A percentile compares a stretch with the other conserved stretches of the same genome.
phyloP scores from a whole-genome alignment of 2,113 vertebrate species.

The Clupea harengus region DNA sequence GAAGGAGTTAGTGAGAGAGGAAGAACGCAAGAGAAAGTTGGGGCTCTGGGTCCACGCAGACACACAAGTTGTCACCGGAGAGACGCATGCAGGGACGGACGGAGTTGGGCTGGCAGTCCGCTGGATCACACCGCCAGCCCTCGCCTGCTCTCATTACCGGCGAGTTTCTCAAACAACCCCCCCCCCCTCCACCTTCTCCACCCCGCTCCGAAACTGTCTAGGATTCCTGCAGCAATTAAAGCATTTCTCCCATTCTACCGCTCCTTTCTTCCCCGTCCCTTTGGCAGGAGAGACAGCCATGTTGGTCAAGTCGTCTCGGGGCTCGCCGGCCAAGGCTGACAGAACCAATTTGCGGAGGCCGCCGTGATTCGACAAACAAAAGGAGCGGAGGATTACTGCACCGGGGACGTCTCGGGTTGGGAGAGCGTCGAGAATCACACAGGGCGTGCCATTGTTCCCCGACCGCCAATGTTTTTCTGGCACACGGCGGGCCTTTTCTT shows the following conservation, averaged over 20 bases:
- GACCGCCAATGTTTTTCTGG: conserved; percentile 64
- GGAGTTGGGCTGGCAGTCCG: conserved; percentile 34
- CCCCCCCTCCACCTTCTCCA: neutral
- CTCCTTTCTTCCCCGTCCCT: conserved; percentile 59
- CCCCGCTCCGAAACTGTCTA: conserved; percentile 53
- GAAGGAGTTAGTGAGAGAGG: neutral
- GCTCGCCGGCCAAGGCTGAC: conserved; percentile 68
- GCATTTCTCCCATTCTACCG: conserved; percentile 62
- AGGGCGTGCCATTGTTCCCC: conserved; percentile 73
- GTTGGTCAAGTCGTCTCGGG: conserved; percentile 65
- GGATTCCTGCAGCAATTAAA: conserved; percentile 70
- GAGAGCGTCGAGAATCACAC: conserved; percentile 62
- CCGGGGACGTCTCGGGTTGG: conserved; percentile 62
- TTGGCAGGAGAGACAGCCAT: conserved; percentile 62
- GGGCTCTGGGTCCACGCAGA: conserved; percentile 41
- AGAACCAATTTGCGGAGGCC: conserved; percentile 62
- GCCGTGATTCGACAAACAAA: conserved; percentile 68
- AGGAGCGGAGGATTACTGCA: conserved; percentile 61
- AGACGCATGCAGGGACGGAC: neutral
- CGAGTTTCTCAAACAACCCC: conserved; percentile 60
- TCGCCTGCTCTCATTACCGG: conserved; percentile 56
- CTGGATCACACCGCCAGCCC: conserved; percentile 53
- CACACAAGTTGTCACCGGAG: conserved; percentile 58
- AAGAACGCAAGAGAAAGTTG: neutral
- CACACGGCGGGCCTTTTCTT: conserved; percentile 60